Conservation (phyloP, 2,797 vertebrate species). For the Falco rusticolus region DNA sequence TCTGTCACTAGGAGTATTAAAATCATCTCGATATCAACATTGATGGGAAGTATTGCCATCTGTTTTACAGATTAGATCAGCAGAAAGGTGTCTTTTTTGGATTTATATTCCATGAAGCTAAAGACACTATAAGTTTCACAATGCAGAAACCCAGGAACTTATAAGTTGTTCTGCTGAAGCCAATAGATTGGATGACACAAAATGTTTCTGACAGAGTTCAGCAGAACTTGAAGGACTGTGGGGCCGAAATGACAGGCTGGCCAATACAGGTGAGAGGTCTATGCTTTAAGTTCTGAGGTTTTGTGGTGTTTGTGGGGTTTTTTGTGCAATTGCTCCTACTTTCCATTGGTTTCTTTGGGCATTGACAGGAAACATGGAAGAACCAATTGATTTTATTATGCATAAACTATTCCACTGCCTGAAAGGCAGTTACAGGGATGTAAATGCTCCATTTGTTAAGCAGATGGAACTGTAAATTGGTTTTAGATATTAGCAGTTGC, state of each 20-base stretch:
- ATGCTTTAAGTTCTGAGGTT: neutral
- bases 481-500: neutral
- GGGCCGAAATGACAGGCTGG: neutral
- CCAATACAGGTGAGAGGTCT: neutral
- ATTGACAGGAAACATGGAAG: neutral
- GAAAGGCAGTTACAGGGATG: neutral
- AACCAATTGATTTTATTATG: neutral
- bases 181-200: neutral
- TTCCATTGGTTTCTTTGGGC: neutral
- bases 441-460: slow-evolving; percentile 1
- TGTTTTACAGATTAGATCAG: neutral
- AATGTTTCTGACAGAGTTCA: neutral
- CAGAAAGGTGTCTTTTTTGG: neutral
- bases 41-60: neutral
- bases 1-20: neutral
- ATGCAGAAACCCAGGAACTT: neutral
- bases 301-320: too few relatives aligned
- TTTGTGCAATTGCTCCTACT: neutral
- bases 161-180: neutral
- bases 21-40: neutral
- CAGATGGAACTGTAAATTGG: neutral
- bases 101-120: neutral
- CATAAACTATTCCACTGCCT: neutral
- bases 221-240: neutral
- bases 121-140: neutral